Conservation (phyloP, 1,140 invertebrate species). For the Drosophila serrata region DNA sequence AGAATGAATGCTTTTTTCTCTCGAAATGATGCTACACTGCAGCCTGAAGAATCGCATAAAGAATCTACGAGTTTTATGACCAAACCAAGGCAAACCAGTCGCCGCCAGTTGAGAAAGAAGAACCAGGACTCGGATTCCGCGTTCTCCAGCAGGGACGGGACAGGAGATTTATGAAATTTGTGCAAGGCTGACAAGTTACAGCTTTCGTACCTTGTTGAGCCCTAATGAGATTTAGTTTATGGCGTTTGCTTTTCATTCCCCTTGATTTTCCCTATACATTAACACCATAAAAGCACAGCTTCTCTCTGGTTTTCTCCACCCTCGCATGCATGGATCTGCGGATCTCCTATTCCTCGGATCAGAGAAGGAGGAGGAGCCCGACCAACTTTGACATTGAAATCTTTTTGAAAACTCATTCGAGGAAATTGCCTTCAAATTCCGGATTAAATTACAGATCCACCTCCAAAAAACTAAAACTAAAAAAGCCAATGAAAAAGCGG, state of each 20-base stretch:
- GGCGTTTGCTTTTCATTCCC: background rate
- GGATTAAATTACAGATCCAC: constrained; percentile 42
- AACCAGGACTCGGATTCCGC: constrained; percentile 24
- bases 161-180: constrained; percentile 52
- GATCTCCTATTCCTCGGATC: constrained; percentile 9
- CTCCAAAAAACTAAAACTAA: constrained; percentile 11
- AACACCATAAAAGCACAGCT: constrained; percentile 15
- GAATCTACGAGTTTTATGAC: constrained; percentile 63
- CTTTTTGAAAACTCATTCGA: constrained; percentile 46
- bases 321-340: background rate
- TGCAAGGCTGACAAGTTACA: constrained; percentile 51
- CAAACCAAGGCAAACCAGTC: constrained; percentile 69
- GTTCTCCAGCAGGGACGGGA: background rate
- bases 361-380: constrained; percentile 14
- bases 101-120: background rate
- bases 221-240: constrained; percentile 45
- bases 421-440: constrained; percentile 45
- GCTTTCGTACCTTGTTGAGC: constrained; percentile 32
- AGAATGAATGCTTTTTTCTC: constrained; percentile 51
- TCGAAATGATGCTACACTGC: constrained; percentile 10
- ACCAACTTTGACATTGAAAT: constrained; percentile 69
- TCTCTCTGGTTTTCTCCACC: background rate
- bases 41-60: constrained; percentile 9
- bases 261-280: constrained; percentile 14
- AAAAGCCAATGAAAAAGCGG: constrained; percentile 46